These are phyloP conservation scores for Laticauda colubrina DNA, from an alignment of 2,113 vertebrate species.

Conservation along the genomic window DNA sequence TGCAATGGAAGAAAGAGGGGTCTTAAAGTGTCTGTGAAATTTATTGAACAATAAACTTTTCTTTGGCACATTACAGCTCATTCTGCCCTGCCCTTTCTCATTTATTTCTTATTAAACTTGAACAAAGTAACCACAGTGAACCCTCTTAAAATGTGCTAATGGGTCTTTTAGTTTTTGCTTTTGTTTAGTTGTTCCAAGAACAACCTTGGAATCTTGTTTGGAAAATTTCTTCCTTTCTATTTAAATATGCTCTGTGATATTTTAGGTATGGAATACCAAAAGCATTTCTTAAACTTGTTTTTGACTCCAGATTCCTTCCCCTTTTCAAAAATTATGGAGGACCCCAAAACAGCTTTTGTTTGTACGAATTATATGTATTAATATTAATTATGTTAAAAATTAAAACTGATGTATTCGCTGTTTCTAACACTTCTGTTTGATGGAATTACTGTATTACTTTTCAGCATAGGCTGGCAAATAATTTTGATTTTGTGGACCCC, in stretches of 20 bases:
- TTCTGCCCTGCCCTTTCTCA: not conserved
- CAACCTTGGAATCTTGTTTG: not conserved
- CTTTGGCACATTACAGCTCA: not conserved
- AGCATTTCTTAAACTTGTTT: not conserved
- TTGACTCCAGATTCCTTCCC: not conserved
- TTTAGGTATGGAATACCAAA: not conserved
- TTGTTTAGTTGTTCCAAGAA: not conserved
- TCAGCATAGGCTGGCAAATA: not conserved
- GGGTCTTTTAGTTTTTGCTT: not conserved
- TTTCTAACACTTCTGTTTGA: not conserved
- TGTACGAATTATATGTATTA: not conserved
- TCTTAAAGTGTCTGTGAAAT: not conserved
- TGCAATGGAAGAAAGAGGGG: not conserved
- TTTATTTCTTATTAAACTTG: not conserved
- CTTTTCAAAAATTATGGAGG: not conserved
- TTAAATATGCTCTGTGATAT: not conserved
- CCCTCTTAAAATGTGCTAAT: not conserved
- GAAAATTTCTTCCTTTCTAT: not conserved
- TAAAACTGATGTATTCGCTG: not conserved
- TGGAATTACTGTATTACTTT: not conserved
- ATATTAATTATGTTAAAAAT: not conserved
- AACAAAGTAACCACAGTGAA: not conserved
- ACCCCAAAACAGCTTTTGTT: not conserved
- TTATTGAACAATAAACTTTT: not conserved
- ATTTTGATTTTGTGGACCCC: not conserved